phyloP scores from a whole-genome alignment of 2,888 invertebrate species.

The Eilema griseolum region DNA sequence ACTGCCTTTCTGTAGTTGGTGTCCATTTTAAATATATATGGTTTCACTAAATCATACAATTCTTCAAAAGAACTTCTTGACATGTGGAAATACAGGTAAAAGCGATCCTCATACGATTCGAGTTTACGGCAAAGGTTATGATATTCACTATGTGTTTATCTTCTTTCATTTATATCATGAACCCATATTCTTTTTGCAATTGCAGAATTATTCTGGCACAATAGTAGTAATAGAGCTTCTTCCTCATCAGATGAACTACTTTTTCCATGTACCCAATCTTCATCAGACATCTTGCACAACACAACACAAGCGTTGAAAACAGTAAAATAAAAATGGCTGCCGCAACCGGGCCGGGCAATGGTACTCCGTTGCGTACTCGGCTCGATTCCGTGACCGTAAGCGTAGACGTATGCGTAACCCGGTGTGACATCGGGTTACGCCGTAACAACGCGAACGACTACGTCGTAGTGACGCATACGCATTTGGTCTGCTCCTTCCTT shows the following conservation, averaged over 20 bases:
- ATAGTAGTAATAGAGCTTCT: no score
- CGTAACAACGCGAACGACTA: background rate
- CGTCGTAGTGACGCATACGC: no score
- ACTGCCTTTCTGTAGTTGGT: background rate
- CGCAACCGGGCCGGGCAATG: background rate
- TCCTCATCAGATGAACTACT: no score
- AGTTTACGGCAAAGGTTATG: conserved; percentile 14
- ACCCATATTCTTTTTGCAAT: conserved; percentile 16
- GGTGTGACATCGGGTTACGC: conserved; percentile 7
- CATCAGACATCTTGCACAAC: no score
- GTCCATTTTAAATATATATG: background rate
- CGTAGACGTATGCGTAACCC: conserved; percentile 16
- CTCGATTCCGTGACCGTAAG: background rate
- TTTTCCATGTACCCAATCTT: no score
- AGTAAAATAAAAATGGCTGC: no score
- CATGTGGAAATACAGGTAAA: background rate
- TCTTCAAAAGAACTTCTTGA: background rate
- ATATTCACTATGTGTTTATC: conserved; percentile 9
- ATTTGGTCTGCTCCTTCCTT: no score
- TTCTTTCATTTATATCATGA: conserved; percentile 15
- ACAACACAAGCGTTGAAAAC: no score
- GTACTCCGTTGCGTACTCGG: background rate
- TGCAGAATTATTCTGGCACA: no score
- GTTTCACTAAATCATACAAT: conserved; percentile 1
- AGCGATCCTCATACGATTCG: background rate